A percentile compares a stretch with the other conserved stretches of the same genome.
phyloP scores from a whole-genome alignment of 2,113 vertebrate genomes.

The Caloenas nicobarica region DNA sequence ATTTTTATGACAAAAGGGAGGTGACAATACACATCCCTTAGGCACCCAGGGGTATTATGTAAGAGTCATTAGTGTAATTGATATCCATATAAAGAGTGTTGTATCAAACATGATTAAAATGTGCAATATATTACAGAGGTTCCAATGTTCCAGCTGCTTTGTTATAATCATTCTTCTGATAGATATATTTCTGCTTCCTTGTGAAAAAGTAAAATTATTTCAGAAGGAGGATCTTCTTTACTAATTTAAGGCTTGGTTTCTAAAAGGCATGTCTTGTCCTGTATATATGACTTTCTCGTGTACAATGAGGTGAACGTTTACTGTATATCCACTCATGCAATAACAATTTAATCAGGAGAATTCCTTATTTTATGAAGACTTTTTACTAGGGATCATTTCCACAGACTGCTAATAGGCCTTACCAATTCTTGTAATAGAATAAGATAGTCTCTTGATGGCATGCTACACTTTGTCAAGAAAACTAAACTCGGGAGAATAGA shows the following conservation, averaged over 20 bases:
- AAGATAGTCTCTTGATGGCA: background rate
- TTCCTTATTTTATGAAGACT: constrained; percentile 1
- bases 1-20: constrained; percentile 80
- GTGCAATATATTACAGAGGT: constrained; percentile 72
- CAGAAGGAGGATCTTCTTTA: constrained; percentile 37
- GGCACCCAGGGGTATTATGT: constrained; percentile 76
- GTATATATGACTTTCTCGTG: background rate
- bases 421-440: background rate
- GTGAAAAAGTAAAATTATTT: constrained; percentile 66
- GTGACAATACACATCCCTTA: constrained; percentile 76
- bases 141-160: constrained; percentile 73
- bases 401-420: background rate
- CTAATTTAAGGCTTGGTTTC: background rate
- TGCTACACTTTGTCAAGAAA: constrained; percentile 2
- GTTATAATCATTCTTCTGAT: constrained; percentile 67
- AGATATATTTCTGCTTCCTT: constrained; percentile 40
- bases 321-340: background rate
- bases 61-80: constrained; percentile 84
- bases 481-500: background rate
- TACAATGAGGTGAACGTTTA: background rate
- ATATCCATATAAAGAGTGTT: constrained; percentile 77
- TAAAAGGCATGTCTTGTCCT: background rate
- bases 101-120: constrained; percentile 81
- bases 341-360: constrained; percentile 8
- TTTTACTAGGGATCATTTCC: constrained; percentile 2